Evolutionary conservation across 2,888 invertebrate genomes (phyloP).

Genomic region (Drosophila vallismaia): DNA sequence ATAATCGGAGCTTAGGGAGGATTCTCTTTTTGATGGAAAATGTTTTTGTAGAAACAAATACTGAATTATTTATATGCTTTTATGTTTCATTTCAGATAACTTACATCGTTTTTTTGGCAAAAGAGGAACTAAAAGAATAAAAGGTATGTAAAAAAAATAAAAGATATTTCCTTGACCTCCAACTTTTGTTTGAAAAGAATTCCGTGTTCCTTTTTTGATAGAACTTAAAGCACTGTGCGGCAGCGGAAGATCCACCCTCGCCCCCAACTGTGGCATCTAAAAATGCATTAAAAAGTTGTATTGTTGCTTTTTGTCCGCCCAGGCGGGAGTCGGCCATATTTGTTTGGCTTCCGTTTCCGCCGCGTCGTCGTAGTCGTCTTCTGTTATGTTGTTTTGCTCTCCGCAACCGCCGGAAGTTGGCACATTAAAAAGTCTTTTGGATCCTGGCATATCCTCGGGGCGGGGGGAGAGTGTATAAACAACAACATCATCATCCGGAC

Average conservation of each 20-base stretch:
- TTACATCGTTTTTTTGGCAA: too few species aligned
- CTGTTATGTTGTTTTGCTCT: constrained; percentile 1
- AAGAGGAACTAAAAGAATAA: too few species aligned
- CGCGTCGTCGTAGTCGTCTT: constrained; percentile 32
- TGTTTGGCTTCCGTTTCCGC: constrained; percentile 74
- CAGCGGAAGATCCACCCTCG: neutral
- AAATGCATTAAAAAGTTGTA: constrained; percentile 72
- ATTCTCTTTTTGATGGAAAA: neutral
- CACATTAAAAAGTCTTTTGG: constrained; percentile 60
- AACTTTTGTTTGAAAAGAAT: neutral
- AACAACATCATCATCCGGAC: constrained; percentile 55
- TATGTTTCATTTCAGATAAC: too few species aligned
- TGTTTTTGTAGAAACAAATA: neutral
- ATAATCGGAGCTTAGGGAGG: neutral
- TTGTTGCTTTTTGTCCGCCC: constrained; percentile 53
- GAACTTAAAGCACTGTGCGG: constrained; percentile 39
- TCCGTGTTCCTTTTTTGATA: constrained; percentile 4
- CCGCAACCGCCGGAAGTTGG: constrained; percentile 52
- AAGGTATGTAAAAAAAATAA: neutral
- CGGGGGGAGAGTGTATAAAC: constrained; percentile 46
- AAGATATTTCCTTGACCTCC: neutral
- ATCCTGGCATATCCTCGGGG: constrained; percentile 21
- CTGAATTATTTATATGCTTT: too few species aligned
- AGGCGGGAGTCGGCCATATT: constrained; percentile 65
- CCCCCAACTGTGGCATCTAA: constrained; percentile 41